Conservation (phyloP, 30 jellyfish, hydroid and myxozoan genomes). For the Chironex yamaguchii region DNA sequence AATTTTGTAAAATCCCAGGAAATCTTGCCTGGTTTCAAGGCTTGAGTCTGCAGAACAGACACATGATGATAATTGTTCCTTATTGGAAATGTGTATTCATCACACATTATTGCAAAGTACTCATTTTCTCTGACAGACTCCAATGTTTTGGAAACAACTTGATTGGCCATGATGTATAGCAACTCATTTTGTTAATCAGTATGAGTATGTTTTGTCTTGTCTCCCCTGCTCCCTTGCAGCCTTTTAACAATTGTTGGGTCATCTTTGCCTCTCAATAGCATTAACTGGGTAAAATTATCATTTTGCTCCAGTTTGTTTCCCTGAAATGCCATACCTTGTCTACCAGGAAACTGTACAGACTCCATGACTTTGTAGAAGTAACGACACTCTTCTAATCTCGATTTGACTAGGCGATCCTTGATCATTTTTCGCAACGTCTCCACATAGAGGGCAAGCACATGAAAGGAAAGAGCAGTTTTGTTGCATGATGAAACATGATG, state of each 20-base stretch:
- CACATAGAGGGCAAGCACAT: constrained; percentile 14
- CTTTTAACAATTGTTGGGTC: constrained; percentile 32
- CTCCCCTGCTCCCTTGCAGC: constrained; percentile 28
- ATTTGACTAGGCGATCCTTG: constrained; percentile 29
- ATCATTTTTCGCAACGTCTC: constrained; percentile 30
- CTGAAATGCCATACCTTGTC: constrained; percentile 57
- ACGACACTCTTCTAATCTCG: constrained; percentile 52
- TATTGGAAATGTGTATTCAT: constrained; percentile 71
- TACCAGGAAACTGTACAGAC: constrained; percentile 50
- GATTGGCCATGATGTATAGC: constrained; percentile 28
- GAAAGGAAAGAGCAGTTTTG: constrained; percentile 53
- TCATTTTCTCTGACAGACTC: constrained; percentile 26
- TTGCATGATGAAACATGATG: constrained; percentile 63
- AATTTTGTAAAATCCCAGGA: constrained; percentile 72
- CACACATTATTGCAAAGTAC: constrained; percentile 71
- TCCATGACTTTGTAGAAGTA: constrained; percentile 47
- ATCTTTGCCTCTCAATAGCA: constrained; percentile 67
- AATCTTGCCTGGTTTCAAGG: constrained; percentile 60
- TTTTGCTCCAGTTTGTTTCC: constrained; percentile 64
- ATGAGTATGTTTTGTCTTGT: constrained; percentile 51
- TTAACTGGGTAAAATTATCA: constrained; percentile 36
- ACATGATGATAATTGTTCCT: constrained; percentile 62
- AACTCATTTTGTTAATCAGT: constrained; percentile 54
- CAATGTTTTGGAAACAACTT: constrained; percentile 18
- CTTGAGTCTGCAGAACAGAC: constrained; percentile 51